A percentile compares a stretch with the other conserved stretches of the same genome.
These are phyloP conservation scores for Monodelphis domestica DNA, from an alignment of 2,797 vertebrate genomes.

Conservation along the genomic window DNA sequence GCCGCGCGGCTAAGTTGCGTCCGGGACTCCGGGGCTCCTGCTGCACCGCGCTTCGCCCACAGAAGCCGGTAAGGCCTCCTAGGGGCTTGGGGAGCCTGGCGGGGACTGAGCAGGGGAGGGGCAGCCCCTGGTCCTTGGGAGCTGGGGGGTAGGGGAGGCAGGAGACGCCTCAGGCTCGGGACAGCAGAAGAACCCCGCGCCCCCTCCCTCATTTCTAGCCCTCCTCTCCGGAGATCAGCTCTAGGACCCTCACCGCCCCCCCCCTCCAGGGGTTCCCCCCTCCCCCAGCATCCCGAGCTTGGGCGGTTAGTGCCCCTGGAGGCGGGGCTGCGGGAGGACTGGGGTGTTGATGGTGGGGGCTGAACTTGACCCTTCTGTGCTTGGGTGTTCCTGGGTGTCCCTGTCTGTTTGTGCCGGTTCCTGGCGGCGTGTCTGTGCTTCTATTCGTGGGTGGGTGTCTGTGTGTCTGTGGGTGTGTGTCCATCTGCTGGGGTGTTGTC, in stretches of 20 bases:
- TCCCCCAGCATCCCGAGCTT: background rate
- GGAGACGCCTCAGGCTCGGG: conserved; percentile 26
- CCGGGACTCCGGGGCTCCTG: conserved; percentile 43
- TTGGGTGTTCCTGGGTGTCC: conserved; percentile 12
- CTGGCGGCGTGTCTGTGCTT: background rate
- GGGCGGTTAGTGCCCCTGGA: background rate
- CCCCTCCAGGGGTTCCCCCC: background rate
- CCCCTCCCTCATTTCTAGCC: background rate
- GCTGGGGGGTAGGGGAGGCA: conserved; percentile 1
- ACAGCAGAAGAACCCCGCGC: background rate
- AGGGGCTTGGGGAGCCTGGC: conserved; percentile 6
- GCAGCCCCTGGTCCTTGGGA: background rate
- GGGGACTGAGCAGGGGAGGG: background rate
- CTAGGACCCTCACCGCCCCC: background rate
- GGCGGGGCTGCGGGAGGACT: background rate
- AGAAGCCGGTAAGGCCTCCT: conserved; percentile 1
- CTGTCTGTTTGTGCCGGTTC: background rate
- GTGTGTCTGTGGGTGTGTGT: background rate
- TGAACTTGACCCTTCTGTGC: background rate
- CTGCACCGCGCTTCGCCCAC: conserved; percentile 12
- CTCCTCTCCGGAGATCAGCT: background rate
- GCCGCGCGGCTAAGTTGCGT: conserved; percentile 69
- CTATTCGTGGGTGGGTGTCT: background rate
- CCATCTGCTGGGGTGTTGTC: background rate
- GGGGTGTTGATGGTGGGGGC: too few species aligned